Evolutionary conservation across 1,140 invertebrate species (phyloP), one percentile per base, ranked within the genome.

Genomic region (Triops cancriformis): DNA sequence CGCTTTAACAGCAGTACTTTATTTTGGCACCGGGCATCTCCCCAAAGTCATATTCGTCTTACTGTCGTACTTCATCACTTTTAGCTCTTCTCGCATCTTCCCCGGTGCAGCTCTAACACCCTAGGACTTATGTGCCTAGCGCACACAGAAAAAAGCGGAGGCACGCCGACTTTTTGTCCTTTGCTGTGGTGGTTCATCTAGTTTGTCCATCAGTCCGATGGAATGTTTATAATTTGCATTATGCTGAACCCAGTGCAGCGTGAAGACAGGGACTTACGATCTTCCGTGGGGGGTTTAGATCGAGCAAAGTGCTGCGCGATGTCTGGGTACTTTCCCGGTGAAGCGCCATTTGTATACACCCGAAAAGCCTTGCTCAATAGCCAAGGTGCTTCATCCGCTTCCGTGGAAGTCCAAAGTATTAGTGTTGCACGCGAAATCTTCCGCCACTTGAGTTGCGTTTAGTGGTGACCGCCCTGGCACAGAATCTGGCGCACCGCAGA

Each of bases 401-500:
- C 51, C 10, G 5, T 14, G 23, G 45, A 64, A 23, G 14, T 23
- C 45, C 45, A 64, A 64, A 64, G 51, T 64, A 64, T 64, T n/a
- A 18, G 51, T 4, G 51, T 64, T 6, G 51, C 51, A 64, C 14
- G 51, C n/a, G 51, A 23, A 64, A 23, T 64, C 51, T 64, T 64
- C 51, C 51, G 51, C 51, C 14, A 64, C 51, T 64, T 64, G 51
- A 64, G 51, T 23, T 23, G 51, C 18, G 51, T 64, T 64, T 64
- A 64, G 23, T 64, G 51, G 51, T 64, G 51, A 23, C 51, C 51
- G 51, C 51, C 51, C 23, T 64, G 51, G 18, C 51, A 64, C 51
- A 18, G 51, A 64, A 64, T 64, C 51, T 64, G 51, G 51, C 51
- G 51, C 51, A 64, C 51, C 51, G 51, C 51, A 64, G 51, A 64